Conservation (phyloP, 2,888 invertebrate genomes). For the Tridacna gigas region DNA sequence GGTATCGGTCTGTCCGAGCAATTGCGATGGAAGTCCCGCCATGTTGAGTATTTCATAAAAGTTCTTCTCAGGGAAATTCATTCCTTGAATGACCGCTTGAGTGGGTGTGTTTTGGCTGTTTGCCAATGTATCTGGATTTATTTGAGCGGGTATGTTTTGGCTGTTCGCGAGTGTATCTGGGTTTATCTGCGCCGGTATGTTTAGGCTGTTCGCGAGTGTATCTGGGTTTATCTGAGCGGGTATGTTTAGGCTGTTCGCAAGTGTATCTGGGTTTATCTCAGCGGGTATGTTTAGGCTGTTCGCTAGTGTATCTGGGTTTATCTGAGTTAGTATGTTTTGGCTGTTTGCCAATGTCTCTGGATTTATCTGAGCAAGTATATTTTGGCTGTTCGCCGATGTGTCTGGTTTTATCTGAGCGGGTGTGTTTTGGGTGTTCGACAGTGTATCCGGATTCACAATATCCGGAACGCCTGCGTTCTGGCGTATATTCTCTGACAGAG, state of each 20-base stretch:
- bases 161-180: background rate
- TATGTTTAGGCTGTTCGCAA: background rate
- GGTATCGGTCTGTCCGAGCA: background rate
- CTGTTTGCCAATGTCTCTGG: background rate
- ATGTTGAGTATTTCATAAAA: constrained; percentile 5
- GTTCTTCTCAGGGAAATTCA: constrained; percentile 10
- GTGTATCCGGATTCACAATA: background rate
- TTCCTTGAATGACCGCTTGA: background rate
- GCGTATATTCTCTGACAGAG: background rate
- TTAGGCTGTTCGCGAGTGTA: background rate
- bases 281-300: background rate
- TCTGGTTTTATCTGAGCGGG: background rate
- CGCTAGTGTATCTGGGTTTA: background rate
- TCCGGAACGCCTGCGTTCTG: background rate
- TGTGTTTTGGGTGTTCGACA: background rate
- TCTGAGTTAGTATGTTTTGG: background rate
- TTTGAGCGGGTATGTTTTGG: background rate
- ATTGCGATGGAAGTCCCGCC: background rate
- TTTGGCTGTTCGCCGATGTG: background rate
- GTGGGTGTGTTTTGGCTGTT: background rate
- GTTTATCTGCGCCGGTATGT: background rate
- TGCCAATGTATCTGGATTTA: background rate
- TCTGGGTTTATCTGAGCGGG: background rate
- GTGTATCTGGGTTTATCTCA: background rate
- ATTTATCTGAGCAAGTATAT: background rate